Evolutionary conservation across 2,888 invertebrate species (phyloP), one percentile per base, ranked within the genome.

Genomic region (Chouioia cunea): DNA sequence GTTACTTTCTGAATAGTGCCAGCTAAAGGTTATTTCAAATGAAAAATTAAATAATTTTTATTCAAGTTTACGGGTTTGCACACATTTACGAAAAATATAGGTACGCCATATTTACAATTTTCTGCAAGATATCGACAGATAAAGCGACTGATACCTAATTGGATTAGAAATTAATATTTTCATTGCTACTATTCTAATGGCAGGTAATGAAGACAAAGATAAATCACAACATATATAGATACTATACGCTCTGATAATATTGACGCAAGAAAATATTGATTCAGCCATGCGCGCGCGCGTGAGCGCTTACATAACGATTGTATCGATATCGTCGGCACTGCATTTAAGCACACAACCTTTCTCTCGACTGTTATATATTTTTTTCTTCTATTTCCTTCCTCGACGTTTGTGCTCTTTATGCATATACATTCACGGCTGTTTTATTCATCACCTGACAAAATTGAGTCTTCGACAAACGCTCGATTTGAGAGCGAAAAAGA

Each of bases 231-330:
- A 10, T 36, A 36, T 6, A 36, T 1, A 36, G 10, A 36, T 12
- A 36, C 10, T 36, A 10, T 8, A 12, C 10, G 36, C 6, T 36
- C 4, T 8, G 2, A 1, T 14, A 48, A 22, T 46, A 58, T 14
- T 14, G 63, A n/a, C 23, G 47, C 36, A 20, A 57, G 27, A 12
- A 59, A 70, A 70, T 58, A 70, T 70, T 70, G 43, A 70, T 64
- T 59, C 46, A 59, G 46, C 43, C 47, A 12, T 20, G 8, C 27
- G 27, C 6, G 27, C 6, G 27, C 27, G 27, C 2, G 27, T 6
- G 2, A 27, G 27, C 27, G 27, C 57, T 47, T 59, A 46, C 56
- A 18, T n/a, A 53, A 52, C 69, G 47, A 69, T 62, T 68, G 47
- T 56, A 69, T 57, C 63, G 50, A 63, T 63, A 68, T 64, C 52